These are phyloP conservation scores for Trichogramma dendrolimi DNA, from an alignment of 2,888 invertebrate genomes.

Conservation along the genomic window DNA sequence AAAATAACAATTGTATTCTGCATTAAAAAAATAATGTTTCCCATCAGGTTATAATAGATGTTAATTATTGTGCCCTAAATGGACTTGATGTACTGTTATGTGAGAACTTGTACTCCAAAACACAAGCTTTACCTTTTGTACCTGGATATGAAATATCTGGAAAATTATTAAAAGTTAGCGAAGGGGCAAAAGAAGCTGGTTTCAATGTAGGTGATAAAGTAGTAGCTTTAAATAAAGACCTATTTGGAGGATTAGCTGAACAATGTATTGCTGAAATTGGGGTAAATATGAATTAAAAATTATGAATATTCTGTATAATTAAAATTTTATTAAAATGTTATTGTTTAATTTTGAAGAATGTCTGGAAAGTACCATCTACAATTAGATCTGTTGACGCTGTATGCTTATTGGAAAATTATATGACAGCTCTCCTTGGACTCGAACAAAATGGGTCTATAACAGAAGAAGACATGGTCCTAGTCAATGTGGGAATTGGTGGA, in stretches of 20 bases:
- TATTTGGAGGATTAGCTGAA: slow-evolving; percentile 61
- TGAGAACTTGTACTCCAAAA: slow-evolving; percentile 53
- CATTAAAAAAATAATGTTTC: background rate
- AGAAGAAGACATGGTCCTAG: slow-evolving; percentile 60
- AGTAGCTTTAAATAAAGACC: slow-evolving; percentile 57
- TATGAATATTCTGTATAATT: background rate
- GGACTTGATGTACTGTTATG: slow-evolving; percentile 59
- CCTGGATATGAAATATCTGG: slow-evolving; percentile 67
- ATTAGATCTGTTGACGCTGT: slow-evolving; percentile 58
- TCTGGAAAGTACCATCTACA: slow-evolving; percentile 58
- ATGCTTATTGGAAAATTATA: slow-evolving; percentile 60
- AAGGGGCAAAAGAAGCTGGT: slow-evolving; percentile 50
- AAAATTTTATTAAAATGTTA: slow-evolving; percentile 1
- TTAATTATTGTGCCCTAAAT: slow-evolving; percentile 65
- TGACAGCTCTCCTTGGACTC: slow-evolving; percentile 63
- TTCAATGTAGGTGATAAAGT: slow-evolving; percentile 60
- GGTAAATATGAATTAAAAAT: slow-evolving; percentile 34
- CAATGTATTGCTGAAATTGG: slow-evolving; percentile 55
- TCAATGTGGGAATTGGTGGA: slow-evolving; percentile 64
- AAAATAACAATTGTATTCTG: slow-evolving; percentile 1
- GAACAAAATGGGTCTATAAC: slow-evolving; percentile 55
- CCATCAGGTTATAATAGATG: slow-evolving; percentile 59
- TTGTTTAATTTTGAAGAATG: slow-evolving; percentile 51
- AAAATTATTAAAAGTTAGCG: slow-evolving; percentile 58
- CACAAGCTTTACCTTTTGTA: slow-evolving; percentile 56